These are phyloP conservation scores for Tenebrio molitor DNA, from an alignment of 1,140 invertebrate species.

Conservation along the genomic window DNA sequence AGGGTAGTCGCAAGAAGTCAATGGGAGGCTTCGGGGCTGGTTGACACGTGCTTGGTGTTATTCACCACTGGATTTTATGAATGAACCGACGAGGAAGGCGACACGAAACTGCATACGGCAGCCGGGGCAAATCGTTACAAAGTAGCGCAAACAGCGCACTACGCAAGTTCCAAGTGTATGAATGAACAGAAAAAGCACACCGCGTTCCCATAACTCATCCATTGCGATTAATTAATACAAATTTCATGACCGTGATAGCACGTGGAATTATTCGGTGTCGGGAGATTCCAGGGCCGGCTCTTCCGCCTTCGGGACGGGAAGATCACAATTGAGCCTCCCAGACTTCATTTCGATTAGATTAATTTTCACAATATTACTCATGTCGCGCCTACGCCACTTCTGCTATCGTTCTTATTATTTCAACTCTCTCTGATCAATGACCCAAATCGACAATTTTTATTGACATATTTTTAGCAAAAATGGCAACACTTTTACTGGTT, in stretches of 20 bases:
- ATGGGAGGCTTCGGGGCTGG: conserved; percentile 17
- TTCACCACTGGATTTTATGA: conserved; percentile 31
- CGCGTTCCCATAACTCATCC: conserved; percentile 35
- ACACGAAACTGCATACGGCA: conserved; percentile 5
- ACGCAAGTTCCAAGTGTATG: conserved; percentile 31
- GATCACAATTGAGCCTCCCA: too few species aligned
- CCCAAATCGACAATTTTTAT: too few species aligned
- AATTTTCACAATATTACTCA: too few species aligned
- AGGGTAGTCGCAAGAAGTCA: background rate
- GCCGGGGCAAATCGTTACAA: conserved; percentile 19
- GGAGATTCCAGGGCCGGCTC: conserved; percentile 17
- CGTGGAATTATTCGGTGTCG: conserved; percentile 31
- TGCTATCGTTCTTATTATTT: too few species aligned
- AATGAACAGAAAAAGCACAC: conserved; percentile 43
- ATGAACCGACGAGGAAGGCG: conserved; percentile 11
- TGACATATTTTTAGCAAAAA: too few species aligned
- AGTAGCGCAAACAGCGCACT: conserved; percentile 32
- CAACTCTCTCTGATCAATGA: too few species aligned
- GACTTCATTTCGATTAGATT: too few species aligned
- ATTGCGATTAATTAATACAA: conserved; percentile 28
- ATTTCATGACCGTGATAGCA: conserved; percentile 18
- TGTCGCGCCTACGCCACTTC: too few species aligned
- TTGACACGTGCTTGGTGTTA: conserved; percentile 32
- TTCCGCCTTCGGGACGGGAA: too few species aligned
- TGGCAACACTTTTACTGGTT: too few species aligned